Conservation (phyloP, 1,140 invertebrate genomes). For the Phortica variegata region DNA sequence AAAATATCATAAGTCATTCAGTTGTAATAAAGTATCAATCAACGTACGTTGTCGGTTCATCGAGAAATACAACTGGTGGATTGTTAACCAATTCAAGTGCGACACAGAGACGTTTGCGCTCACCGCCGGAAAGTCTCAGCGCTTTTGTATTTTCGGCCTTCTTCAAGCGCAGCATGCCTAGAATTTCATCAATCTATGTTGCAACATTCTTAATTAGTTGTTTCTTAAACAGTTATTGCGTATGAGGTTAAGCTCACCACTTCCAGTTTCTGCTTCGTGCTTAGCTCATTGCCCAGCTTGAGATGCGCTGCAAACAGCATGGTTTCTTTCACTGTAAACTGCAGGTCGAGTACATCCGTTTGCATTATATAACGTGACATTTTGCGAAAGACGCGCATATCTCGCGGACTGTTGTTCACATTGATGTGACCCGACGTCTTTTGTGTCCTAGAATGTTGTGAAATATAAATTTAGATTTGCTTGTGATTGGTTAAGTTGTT, state of each 20-base stretch:
- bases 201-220: neutral
- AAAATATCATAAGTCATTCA: neutral
- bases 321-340: conserved; percentile 81
- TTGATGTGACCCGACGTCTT: conserved; percentile 66
- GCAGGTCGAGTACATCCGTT: conserved; percentile 82
- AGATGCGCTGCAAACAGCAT: conserved; percentile 85
- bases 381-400: conserved; percentile 78
- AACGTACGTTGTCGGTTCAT: conserved; percentile 81
- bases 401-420: conserved; percentile 74
- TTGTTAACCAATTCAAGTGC: conserved; percentile 92
- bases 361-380: conserved; percentile 95
- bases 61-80: conserved; percentile 85
- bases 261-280: conserved; percentile 66
- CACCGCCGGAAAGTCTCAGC: conserved; percentile 82
- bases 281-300: conserved; percentile 73
- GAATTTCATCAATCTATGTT: conserved; percentile 70
- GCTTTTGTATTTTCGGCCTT: conserved; percentile 70
- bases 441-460: conserved; percentile 11
- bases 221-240: neutral
- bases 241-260: conserved; percentile 63
- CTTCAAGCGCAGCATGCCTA: conserved; percentile 66
- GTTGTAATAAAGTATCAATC: neutral
- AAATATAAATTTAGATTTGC: neutral
- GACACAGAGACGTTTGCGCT: conserved; percentile 87
- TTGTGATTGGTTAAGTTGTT: conserved; percentile 4